A percentile compares a stretch with the other conserved stretches of the same genome.
phyloP scores from a whole-genome alignment of 2,797 vertebrate species.

The Lepilemur ruficaudatus region DNA sequence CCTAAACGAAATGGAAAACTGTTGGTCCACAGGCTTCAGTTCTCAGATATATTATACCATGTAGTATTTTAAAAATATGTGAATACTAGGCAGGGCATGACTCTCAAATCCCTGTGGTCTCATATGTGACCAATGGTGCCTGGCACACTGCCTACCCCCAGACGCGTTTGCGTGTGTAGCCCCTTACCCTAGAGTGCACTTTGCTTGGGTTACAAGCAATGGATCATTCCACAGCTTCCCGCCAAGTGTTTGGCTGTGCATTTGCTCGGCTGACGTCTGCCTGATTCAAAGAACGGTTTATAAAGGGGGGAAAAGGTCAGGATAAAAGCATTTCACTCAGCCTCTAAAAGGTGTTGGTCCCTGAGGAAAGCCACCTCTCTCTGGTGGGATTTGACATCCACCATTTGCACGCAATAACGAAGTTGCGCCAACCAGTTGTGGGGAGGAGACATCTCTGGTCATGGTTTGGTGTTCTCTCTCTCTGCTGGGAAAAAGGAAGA shows the following conservation, averaged over 20 bases:
- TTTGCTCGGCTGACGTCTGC: not conserved
- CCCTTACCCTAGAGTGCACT: not conserved
- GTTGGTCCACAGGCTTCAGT: not conserved
- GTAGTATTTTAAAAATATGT: not conserved
- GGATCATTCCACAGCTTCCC: not conserved
- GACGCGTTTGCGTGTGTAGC: not conserved
- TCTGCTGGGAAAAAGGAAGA: not conserved
- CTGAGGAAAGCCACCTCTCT: not conserved
- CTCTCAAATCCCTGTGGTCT: not conserved
- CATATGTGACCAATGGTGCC: not conserved
- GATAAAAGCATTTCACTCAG: not conserved
- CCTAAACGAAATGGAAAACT: not conserved
- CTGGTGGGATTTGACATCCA: not conserved
- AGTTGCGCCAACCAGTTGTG: not conserved
- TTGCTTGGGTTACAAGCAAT: not conserved
- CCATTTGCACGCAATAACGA: fast-evolving
- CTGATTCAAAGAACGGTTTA: not conserved
- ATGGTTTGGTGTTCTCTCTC: not conserved
- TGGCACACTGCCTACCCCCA: not conserved
- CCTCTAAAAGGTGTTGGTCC: not conserved
- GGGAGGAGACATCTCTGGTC: not conserved
- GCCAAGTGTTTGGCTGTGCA: not conserved
- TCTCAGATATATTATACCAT: not conserved
- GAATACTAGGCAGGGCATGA: not conserved
- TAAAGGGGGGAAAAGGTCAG: conserved; percentile 27